Evolutionary conservation across 2,797 vertebrate genomes (phyloP).

Genomic region (Threskiornis aethiopicus): DNA sequence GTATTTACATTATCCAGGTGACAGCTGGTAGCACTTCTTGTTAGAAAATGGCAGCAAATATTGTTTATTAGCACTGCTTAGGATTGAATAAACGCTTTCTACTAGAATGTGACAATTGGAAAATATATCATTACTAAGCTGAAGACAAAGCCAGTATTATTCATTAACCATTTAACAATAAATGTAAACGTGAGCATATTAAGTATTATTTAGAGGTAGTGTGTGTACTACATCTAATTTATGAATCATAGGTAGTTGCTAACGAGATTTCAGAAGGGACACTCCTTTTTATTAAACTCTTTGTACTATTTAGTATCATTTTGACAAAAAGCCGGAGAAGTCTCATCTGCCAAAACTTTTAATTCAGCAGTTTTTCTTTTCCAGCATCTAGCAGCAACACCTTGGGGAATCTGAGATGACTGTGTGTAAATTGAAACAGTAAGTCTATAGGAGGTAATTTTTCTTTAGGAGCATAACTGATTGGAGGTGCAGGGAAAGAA

Average conservation of each 20-base stretch:
- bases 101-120: not conserved
- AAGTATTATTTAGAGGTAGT: not conserved
- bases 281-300: not conserved
- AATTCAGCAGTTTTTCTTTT: not conserved
- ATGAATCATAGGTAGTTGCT: not conserved
- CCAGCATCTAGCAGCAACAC: not conserved
- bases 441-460: not conserved
- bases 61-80: not conserved
- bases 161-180: not conserved
- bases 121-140: not conserved
- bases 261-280: not conserved
- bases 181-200: not conserved
- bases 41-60: not conserved
- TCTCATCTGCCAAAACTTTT: not conserved
- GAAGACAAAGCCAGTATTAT: not conserved
- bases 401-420: not conserved
- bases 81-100: not conserved
- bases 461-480: not conserved
- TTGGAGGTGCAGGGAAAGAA: not conserved
- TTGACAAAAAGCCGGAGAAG: not conserved
- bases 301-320: not conserved
- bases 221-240: not conserved
- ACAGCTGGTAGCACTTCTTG: not conserved
- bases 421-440: not conserved
- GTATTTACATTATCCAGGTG: not conserved